Evolutionary conservation across 2,888 invertebrate genomes (phyloP).

Genomic region (Tolmerus cingulatus): DNA sequence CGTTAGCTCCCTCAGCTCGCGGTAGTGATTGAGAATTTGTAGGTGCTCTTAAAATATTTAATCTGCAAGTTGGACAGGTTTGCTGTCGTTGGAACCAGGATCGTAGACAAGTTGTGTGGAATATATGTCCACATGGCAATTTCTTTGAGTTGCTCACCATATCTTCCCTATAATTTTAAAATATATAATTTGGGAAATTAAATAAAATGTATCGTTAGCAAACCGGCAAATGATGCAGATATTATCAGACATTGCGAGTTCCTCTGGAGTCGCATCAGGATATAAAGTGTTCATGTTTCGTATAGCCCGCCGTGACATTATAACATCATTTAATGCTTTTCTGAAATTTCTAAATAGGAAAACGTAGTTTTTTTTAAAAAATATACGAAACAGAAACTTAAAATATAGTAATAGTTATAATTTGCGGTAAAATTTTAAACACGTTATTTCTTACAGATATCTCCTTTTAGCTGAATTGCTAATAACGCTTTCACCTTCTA

Average conservation of each 20-base stretch:
- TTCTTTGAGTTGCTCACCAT: constrained; percentile 86
- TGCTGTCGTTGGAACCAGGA: constrained; percentile 99
- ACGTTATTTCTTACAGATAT: too few relatives aligned
- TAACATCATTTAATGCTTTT: constrained; percentile 96
- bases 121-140: constrained; percentile 98
- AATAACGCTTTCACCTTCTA: too few relatives aligned
- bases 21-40: constrained; percentile 57
- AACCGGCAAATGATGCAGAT: constrained; percentile 97
- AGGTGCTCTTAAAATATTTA: constrained; percentile 77
- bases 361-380: not conserved
- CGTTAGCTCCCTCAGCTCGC: constrained; percentile 55
- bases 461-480: too few relatives aligned
- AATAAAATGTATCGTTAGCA: constrained; percentile 25
- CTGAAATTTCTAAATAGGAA: constrained; percentile 81
- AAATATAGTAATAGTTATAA: too few relatives aligned
- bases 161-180: constrained; percentile 66
- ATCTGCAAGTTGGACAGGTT: constrained; percentile 97
- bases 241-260: constrained; percentile 91
- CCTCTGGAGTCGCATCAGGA: constrained; percentile 93
- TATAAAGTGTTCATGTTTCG: constrained; percentile 98
- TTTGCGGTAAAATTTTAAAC: too few relatives aligned
- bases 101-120: constrained; percentile 95
- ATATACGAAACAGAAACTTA: not conserved
- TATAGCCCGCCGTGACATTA: constrained; percentile 94
- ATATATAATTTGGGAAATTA: not conserved